These are phyloP conservation scores for Acrobasis repandana DNA, from an alignment of 2,888 invertebrate species.

Conservation along the genomic window DNA sequence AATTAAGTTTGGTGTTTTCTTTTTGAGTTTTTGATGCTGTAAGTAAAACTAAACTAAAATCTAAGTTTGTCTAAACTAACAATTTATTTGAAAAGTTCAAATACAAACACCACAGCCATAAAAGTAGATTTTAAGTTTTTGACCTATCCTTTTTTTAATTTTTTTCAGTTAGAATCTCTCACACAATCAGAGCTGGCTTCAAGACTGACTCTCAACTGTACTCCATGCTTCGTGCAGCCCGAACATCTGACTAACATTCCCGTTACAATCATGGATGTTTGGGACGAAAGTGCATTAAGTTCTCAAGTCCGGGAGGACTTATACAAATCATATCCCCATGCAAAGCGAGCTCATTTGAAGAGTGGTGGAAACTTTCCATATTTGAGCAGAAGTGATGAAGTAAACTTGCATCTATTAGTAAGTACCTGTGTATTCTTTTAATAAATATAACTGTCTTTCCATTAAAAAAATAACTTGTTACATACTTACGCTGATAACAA, in stretches of 20 bases:
- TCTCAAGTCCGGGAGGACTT: slow-evolving; percentile 90
- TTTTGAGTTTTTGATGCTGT: too few species aligned
- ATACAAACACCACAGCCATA: not conserved
- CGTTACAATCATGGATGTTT: slow-evolving; percentile 94
- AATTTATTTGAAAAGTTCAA: too few species aligned
- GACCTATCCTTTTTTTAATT: slow-evolving; percentile 5
- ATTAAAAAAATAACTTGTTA: not conserved
- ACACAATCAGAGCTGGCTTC: slow-evolving; percentile 93
- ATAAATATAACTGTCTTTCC: not conserved
- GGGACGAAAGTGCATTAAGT: slow-evolving; percentile 93
- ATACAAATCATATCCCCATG: slow-evolving; percentile 93
- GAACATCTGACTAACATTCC: slow-evolving; percentile 86
- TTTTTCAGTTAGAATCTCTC: slow-evolving; percentile 89
- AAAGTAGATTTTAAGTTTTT: not conserved
- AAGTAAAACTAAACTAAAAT: too few species aligned
- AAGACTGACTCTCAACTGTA: slow-evolving; percentile 92
- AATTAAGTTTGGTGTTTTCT: too few species aligned
- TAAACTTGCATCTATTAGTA: slow-evolving; percentile 94
- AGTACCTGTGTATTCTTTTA: slow-evolving; percentile 35
- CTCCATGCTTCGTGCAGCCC: slow-evolving; percentile 90
- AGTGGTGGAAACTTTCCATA: slow-evolving; percentile 96
- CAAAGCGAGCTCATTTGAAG: slow-evolving; percentile 93
- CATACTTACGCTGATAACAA: not conserved
- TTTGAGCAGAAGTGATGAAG: slow-evolving; percentile 93
- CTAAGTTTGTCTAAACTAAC: too few species aligned